phyloP scores from a whole-genome alignment of 2,797 vertebrate genomes.

The Xenentodon cancila region DNA sequence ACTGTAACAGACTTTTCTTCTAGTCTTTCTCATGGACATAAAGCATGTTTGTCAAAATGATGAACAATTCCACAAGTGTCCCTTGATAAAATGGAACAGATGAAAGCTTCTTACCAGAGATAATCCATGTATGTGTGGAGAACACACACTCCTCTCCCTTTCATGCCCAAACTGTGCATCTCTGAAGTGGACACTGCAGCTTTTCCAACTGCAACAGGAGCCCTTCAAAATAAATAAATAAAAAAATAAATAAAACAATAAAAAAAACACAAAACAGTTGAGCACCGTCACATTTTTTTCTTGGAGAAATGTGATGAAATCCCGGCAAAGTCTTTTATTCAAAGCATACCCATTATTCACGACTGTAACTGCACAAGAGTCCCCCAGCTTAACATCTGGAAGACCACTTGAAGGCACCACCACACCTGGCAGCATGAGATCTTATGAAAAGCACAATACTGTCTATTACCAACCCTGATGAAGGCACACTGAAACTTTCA shows the following conservation, averaged over 20 bases:
- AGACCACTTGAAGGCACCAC: conserved; percentile 87
- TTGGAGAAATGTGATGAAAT: not conserved
- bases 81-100: not conserved
- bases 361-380: conserved; percentile 87
- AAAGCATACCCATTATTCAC: conserved; percentile 86
- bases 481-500: not conserved
- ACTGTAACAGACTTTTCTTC: too few species aligned
- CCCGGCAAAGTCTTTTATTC: not conserved
- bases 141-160: conserved; percentile 92
- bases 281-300: conserved; percentile 6
- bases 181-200: conserved; percentile 86
- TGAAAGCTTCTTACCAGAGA: conserved; percentile 86
- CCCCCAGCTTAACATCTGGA: conserved; percentile 85
- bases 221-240: conserved; percentile 71
- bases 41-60: too few species aligned
- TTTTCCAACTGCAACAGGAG: conserved; percentile 90
- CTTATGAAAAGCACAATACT: conserved; percentile 69
- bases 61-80: too few species aligned
- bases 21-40: too few species aligned
- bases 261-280: not conserved
- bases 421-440: conserved; percentile 97
- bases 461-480: not conserved
- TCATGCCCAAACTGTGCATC: conserved; percentile 90
- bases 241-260: too few species aligned
- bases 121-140: conserved; percentile 93